These are phyloP conservation scores for Bos taurus DNA, from an alignment of 2,113 vertebrate species.

Conservation along the genomic window DNA sequence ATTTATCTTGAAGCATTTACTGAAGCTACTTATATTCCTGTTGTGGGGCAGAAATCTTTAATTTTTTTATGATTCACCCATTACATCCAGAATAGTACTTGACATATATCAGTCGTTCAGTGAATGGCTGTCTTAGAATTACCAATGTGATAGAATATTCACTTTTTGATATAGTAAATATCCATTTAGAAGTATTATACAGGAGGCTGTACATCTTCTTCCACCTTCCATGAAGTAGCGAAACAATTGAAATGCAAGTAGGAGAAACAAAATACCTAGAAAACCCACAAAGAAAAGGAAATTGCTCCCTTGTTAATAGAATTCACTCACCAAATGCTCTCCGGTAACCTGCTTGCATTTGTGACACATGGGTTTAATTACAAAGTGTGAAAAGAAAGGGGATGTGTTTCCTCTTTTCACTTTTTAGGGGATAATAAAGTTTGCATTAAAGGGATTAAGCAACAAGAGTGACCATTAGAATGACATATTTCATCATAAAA, in stretches of 20 bases:
- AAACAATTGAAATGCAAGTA: background rate
- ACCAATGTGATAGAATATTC: background rate
- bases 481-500: background rate
- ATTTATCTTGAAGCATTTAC: background rate
- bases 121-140: background rate
- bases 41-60: background rate
- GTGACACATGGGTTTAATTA: slow-evolving; percentile 11
- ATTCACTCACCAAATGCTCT: background rate
- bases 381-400: background rate
- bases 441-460: background rate
- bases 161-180: background rate
- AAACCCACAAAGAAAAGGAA: background rate
- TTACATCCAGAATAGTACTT: background rate
- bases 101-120: background rate
- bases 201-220: background rate
- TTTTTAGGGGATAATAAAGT: background rate
- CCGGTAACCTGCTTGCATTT: background rate
- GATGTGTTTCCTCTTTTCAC: background rate
- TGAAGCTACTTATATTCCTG: background rate
- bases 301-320: background rate
- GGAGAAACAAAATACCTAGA: background rate
- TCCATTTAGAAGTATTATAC: background rate
- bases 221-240: background rate
- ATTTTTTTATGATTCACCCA: background rate
- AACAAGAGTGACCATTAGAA: background rate